Base-by-base conservation (phyloP, 1,140 invertebrate species). In the Adoxophyes honmai region DNA sequence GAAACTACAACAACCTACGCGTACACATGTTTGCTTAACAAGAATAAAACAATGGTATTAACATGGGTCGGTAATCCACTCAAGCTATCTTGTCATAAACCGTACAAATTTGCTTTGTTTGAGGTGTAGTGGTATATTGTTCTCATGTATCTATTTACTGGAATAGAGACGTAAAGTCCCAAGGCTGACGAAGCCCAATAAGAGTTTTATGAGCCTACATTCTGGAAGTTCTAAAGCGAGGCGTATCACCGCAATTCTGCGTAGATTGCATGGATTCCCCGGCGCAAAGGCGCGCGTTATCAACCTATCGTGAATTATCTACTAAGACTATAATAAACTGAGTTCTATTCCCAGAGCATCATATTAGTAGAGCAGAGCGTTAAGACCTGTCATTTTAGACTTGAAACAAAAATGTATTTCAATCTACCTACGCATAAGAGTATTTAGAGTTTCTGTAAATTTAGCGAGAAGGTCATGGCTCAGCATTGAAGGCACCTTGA, bases 231-330 rank as follows among this genome's bases (percentile, higher is more conserved):
- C 42, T 18, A 48, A 48, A 48, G 21, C 42, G 18, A 18, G 16
- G 10, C 39, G 39, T 44, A 44, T 44, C 42, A 33, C 42, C 21
- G 21, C 21, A 28, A 33, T 11, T 21, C 37, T 15, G 15, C 42
- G 42, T 11, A 48, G 42, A 48, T 48, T 48, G 42, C 42, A 48
- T 48, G 42, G 42, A 48, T 48, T 48, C 42, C 42, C 42, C 42
- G 42, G 18, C 42, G 42, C 11, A 48, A n/a, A n/a, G n/a, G 18
- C 21, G 16, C 18, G 1, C 42, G 42, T 28, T 48, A 48, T 48
- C 42, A 28, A 18, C 4, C 18, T 21, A 48, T 48, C 21, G 13
- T 48, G 18, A 5, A 28, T 28, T 28, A 9, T 48, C 42, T 21
- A 48, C 42, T 33, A 21, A 48, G 5, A 33, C 11, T 48, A 18